These are phyloP conservation scores for Lasius fuliginosus DNA, from an alignment of 2,888 invertebrate species.

Conservation along the genomic window DNA sequence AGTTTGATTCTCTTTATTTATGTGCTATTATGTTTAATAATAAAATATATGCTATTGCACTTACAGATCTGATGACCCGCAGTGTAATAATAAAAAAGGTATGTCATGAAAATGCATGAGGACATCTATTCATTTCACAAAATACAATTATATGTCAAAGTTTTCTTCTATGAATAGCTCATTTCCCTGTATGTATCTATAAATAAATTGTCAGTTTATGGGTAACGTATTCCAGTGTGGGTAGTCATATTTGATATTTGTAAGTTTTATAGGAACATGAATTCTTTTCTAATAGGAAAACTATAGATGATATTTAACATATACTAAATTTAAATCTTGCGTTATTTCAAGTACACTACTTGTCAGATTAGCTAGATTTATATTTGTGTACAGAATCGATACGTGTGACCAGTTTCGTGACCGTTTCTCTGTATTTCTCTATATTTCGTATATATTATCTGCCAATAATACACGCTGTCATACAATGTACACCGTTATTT, in stretches of 20 bases:
- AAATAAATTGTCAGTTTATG: slow-evolving; percentile 81
- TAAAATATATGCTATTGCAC: slow-evolving; percentile 7
- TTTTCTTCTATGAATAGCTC: slow-evolving; percentile 75
- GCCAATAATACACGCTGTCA: slow-evolving; percentile 16
- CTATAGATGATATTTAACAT: slow-evolving; percentile 27
- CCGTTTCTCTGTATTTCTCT: slow-evolving; percentile 49
- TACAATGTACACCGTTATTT: slow-evolving; percentile 33
- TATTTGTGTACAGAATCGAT: slow-evolving; percentile 52
- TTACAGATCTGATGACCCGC: slow-evolving; percentile 81
- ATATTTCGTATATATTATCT: slow-evolving; percentile 27
- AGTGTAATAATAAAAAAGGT: slow-evolving; percentile 68
- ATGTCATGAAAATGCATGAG: slow-evolving; percentile 67
- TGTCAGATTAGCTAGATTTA: slow-evolving; percentile 40
- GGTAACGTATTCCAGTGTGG: slow-evolving; percentile 74
- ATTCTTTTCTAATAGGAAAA: slow-evolving; percentile 23
- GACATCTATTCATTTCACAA: slow-evolving; percentile 71
- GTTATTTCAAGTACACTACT: slow-evolving; percentile 5
- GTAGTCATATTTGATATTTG: slow-evolving; percentile 54
- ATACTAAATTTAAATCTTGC: slow-evolving; percentile 7
- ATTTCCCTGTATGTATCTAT: slow-evolving; percentile 78
- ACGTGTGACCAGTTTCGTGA: slow-evolving; percentile 38
- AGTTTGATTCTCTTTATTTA: neutral
- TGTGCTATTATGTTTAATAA: neutral
- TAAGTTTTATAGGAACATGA: slow-evolving; percentile 47
- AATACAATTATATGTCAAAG: slow-evolving; percentile 67